Conservation (phyloP, 2,888 invertebrate species). For the Ceramica pisi region DNA sequence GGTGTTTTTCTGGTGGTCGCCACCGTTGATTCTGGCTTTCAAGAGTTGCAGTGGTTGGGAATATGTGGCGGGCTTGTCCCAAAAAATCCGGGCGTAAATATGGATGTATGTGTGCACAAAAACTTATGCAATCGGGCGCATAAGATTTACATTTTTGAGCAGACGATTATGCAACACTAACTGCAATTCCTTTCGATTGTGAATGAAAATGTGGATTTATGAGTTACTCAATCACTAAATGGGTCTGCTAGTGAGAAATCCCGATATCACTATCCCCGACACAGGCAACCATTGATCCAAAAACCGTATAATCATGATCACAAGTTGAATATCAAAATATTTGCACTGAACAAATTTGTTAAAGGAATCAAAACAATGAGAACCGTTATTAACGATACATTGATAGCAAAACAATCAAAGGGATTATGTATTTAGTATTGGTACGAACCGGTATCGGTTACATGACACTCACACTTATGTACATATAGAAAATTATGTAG, state of each 20-base stretch:
- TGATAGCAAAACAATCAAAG: conserved; percentile 17
- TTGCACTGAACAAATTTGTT: conserved; percentile 8
- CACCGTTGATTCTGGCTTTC: too few species aligned
- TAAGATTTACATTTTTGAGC: too few species aligned
- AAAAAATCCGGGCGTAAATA: too few species aligned
- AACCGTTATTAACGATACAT: conserved; percentile 7
- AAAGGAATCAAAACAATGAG: conserved; percentile 13
- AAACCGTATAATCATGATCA: background rate
- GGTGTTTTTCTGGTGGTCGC: too few species aligned
- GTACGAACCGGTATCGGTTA: background rate
- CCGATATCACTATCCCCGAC: background rate
- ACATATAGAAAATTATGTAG: background rate
- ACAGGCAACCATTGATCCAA: background rate
- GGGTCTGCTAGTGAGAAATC: background rate
- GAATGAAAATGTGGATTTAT: too few species aligned
- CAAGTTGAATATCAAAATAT: background rate
- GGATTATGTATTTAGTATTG: conserved; percentile 14
- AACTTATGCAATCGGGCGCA: too few species aligned
- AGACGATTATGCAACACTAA: too few species aligned
- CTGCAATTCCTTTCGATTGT: too few species aligned
- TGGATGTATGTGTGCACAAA: too few species aligned
- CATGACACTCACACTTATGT: conserved; percentile 2
- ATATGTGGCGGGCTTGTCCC: too few species aligned
- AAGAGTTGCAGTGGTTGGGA: too few species aligned
- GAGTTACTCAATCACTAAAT: too few species aligned